A percentile compares a stretch with the other conserved stretches of the same genome.
phyloP scores from a whole-genome alignment of 1,140 invertebrate species.

The Ceratina australensis region DNA sequence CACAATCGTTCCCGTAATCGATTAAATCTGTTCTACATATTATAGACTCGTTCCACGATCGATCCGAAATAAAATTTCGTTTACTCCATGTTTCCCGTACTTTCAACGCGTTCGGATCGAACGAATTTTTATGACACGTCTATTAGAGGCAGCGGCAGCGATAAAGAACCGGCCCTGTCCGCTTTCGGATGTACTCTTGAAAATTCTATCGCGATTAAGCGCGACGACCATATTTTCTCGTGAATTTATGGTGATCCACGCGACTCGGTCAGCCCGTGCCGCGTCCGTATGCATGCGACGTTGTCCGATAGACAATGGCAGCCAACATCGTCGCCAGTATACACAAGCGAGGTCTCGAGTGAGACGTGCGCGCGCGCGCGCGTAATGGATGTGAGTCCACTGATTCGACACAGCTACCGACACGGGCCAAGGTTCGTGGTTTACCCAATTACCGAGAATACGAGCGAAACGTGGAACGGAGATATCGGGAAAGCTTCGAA shows the following conservation, averaged over 20 bases:
- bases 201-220: background rate
- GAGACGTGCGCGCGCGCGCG: background rate
- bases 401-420: slow-evolving; percentile 25
- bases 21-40: no score
- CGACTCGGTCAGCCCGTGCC: background rate
- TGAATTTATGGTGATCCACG: slow-evolving; percentile 15
- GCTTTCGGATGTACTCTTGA: background rate
- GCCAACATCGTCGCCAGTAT: background rate
- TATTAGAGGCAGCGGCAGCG: background rate
- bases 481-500: slow-evolving; percentile 12
- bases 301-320: slow-evolving; percentile 4
- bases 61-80: no score
- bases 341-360: background rate
- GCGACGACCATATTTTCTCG: background rate
- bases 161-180: background rate
- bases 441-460: slow-evolving; percentile 53
- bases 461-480: slow-evolving; percentile 40
- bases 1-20: no score
- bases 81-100: background rate
- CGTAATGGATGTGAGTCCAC: background rate
- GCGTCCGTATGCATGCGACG: slow-evolving; percentile 16
- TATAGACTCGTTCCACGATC: no score
- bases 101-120: background rate
- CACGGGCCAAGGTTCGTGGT: slow-evolving; percentile 52
- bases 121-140: background rate